Conservation (phyloP, 2,797 vertebrate species). For the Anableps anableps region DNA sequence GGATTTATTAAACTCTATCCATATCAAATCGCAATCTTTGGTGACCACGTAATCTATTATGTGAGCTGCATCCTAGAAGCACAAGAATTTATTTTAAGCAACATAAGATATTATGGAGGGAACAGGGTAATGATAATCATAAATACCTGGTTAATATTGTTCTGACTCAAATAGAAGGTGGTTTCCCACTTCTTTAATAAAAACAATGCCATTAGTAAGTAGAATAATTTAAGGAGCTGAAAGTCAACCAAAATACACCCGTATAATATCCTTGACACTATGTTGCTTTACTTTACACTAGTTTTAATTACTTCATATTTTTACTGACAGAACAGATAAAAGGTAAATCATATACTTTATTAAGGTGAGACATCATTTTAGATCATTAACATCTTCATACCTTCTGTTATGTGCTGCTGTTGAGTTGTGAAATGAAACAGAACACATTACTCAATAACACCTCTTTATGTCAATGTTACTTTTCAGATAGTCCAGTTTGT, state of each 20-base stretch:
- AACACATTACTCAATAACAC: not conserved
- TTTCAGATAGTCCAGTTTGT: not conserved
- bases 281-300: no score
- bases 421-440: not conserved
- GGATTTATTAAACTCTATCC: constrained; percentile 45
- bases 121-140: not conserved
- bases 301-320: no score
- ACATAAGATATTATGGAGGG: constrained; percentile 31
- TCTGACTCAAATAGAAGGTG: no score
- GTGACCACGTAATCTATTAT: constrained; percentile 43
- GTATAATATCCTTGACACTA: no score
- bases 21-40: constrained; percentile 40
- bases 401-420: not conserved
- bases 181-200: not conserved
- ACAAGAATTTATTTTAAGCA: constrained; percentile 24
- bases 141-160: not conserved
- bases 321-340: no score
- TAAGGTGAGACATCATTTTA: no score
- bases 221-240: no score
- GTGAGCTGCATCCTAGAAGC: constrained; percentile 16
- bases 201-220: no score
- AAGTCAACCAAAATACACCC: no score
- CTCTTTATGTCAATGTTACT: not conserved
- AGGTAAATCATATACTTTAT: no score
- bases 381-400: not conserved